These are phyloP conservation scores for Venustaconcha ellipsiformis DNA, from an alignment of 1,140 invertebrate species.

Conservation along the genomic window DNA sequence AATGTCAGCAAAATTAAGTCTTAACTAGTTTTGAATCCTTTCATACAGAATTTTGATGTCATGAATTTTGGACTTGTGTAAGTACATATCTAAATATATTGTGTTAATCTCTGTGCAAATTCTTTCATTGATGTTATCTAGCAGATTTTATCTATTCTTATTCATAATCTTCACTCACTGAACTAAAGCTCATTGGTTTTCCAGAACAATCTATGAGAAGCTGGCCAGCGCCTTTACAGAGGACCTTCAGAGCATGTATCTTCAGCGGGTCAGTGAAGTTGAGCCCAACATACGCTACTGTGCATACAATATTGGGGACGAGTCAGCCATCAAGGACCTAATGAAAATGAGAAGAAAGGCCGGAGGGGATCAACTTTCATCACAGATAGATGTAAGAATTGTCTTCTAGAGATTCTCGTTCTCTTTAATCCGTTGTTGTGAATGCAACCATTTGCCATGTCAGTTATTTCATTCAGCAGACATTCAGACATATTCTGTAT, in stretches of 20 bases:
- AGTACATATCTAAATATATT: too few species aligned
- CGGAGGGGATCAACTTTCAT: slow-evolving; percentile 73
- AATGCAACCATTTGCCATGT: background rate
- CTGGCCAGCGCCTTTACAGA: slow-evolving; percentile 83
- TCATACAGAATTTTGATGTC: too few species aligned
- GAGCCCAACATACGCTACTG: slow-evolving; percentile 92
- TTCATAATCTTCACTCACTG: background rate
- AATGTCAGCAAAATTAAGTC: too few species aligned
- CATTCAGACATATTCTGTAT: background rate
- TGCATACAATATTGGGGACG: slow-evolving; percentile 94
- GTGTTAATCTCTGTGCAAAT: too few species aligned
- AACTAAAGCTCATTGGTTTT: slow-evolving; percentile 10
- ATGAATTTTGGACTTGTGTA: too few species aligned
- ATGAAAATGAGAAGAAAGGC: slow-evolving; percentile 80
- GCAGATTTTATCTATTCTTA: too few species aligned
- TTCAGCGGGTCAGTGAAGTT: slow-evolving; percentile 87
- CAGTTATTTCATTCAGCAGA: background rate
- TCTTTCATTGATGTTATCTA: too few species aligned
- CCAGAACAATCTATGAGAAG: slow-evolving; percentile 90
- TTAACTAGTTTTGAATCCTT: too few species aligned
- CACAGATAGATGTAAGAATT: slow-evolving; percentile 65
- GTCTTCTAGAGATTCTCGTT: background rate
- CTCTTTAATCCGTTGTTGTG: background rate
- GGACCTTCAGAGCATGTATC: slow-evolving; percentile 84
- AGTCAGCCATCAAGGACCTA: slow-evolving; percentile 86